phyloP scores from a whole-genome alignment of 2,113 vertebrate genomes.

The Anas platyrhynchos region DNA sequence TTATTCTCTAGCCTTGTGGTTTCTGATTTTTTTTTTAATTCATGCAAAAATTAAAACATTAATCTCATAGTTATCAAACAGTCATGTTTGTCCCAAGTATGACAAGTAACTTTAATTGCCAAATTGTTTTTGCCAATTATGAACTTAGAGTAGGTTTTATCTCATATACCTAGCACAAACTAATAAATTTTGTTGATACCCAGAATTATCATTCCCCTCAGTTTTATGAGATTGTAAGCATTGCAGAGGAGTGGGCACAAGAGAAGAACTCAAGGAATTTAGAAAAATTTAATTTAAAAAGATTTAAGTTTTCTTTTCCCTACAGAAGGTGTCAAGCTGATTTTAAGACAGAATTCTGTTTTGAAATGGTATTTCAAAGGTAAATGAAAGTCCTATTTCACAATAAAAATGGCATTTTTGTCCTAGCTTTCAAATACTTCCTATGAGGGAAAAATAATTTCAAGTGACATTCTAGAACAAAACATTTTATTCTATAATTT shows the following conservation, averaged over 20 bases:
- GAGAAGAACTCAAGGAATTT: not conserved
- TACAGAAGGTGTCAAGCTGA: not conserved
- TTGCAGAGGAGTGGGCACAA: not conserved
- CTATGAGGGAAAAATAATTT: not conserved
- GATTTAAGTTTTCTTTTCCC: not conserved
- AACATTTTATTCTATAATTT: not conserved
- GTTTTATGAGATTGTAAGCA: not conserved
- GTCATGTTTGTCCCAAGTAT: not conserved
- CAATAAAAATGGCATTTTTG: not conserved
- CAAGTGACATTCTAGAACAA: not conserved
- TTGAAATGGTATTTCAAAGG: not conserved
- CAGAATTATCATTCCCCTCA: not conserved
- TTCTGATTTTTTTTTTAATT: not conserved
- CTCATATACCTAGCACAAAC: not conserved
- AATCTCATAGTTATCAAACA: not conserved
- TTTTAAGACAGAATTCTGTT: not conserved
- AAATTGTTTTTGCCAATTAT: not conserved
- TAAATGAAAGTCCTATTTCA: not conserved
- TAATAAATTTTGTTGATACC: not conserved
- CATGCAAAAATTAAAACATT: not conserved
- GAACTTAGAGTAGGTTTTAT: not conserved
- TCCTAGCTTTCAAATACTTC: not conserved
- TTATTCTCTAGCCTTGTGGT: not conserved
- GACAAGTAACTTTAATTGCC: not conserved
- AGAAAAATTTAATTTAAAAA: not conserved